Evolutionary conservation across 2,113 vertebrate genomes (phyloP).

Genomic region (Mormoops blainvillei): DNA sequence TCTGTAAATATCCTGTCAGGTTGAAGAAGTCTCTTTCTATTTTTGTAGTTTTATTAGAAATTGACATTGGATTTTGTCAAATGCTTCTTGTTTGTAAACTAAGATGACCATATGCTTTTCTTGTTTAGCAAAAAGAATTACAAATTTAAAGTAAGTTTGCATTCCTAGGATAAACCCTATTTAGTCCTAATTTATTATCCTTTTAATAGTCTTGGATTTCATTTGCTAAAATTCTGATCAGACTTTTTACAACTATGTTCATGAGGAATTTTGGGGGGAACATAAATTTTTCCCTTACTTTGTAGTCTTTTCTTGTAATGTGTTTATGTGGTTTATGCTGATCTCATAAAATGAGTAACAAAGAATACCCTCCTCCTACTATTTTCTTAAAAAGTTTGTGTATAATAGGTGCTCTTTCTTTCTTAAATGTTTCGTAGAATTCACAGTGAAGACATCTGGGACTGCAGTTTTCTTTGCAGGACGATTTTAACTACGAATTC

Average conservation of each 20-base stretch:
- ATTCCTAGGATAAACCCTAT: not conserved
- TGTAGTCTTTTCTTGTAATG: not conserved
- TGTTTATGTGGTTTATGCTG: not conserved
- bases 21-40: not conserved
- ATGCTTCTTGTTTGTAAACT: not conserved
- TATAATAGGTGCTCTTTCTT: not conserved
- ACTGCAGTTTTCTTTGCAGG: not conserved
- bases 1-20: not conserved
- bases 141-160: not conserved
- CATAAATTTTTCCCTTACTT: not conserved
- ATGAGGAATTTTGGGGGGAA: not conserved
- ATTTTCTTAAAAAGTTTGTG: not conserved
- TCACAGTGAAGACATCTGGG: not conserved
- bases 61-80: not conserved
- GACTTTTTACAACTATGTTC: not conserved
- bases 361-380: not conserved
- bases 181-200: not conserved
- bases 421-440: not conserved
- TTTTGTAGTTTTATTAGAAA: not conserved
- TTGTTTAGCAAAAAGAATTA: not conserved
- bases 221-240: not conserved
- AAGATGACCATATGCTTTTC: not conserved
- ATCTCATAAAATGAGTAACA: not conserved
- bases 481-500: not conserved
- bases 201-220: not conserved